A percentile compares a stretch with the other conserved stretches of the same genome.
phyloP scores from a whole-genome alignment of 2,888 invertebrate species.

The Tortricodes alternella region DNA sequence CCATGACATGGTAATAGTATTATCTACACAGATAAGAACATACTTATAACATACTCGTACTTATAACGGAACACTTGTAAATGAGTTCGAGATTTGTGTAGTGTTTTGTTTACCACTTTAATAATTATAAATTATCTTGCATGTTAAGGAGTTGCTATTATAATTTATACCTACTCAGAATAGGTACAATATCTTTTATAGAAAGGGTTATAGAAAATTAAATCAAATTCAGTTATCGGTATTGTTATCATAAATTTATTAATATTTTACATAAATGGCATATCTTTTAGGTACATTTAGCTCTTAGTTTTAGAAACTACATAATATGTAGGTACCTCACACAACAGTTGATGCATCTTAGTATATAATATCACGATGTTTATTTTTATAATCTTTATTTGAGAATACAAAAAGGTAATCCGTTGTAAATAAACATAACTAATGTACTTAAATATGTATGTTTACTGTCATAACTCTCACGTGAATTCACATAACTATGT shows the following conservation, averaged over 20 bases:
- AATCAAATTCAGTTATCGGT: conserved; percentile 15
- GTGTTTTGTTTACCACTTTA: too few relatives aligned
- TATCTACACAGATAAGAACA: too few relatives aligned
- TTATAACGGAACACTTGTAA: too few relatives aligned
- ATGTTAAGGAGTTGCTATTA: too few relatives aligned
- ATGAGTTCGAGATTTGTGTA: too few relatives aligned
- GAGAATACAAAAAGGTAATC: conserved; percentile 16
- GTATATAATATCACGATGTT: conserved; percentile 66
- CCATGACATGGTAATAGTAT: too few relatives aligned
- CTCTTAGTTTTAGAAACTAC: conserved; percentile 40
- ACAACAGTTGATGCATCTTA: conserved; percentile 23
- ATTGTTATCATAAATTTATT: conserved; percentile 37
- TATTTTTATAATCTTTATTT: conserved; percentile 36
- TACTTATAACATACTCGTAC: too few relatives aligned
- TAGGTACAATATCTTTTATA: too few relatives aligned
- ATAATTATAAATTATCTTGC: too few relatives aligned
- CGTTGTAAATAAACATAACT: conserved; percentile 11
- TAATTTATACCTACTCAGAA: too few relatives aligned
- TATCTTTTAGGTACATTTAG: conserved; percentile 62
- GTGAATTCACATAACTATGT: too few relatives aligned
- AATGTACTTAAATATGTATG: not conserved
- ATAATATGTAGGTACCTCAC: conserved; percentile 18
- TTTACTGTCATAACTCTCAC: too few relatives aligned
- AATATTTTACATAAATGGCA: conserved; percentile 53
- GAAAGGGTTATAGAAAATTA: not conserved